Evolutionary conservation across 2,113 vertebrate species (phyloP).

Genomic region (Mungos mungo): DNA sequence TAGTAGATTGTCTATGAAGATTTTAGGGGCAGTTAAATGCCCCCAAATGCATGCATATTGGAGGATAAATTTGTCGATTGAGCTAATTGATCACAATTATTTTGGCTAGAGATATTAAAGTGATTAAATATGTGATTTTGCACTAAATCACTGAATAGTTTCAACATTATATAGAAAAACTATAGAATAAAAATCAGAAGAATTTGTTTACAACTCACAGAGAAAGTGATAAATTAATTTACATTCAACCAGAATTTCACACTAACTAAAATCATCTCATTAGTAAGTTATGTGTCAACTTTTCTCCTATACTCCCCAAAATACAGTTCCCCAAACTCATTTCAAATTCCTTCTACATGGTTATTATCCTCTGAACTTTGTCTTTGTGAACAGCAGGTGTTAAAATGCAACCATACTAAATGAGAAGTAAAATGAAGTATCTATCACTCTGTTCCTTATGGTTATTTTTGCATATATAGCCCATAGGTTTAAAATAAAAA

Average conservation of each 20-base stretch:
- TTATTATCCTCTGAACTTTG: constrained; percentile 57
- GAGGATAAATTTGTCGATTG: background rate
- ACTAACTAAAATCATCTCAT: background rate
- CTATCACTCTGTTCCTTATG: background rate
- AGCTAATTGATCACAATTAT: background rate
- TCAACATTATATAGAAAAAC: background rate
- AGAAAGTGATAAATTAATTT: constrained; percentile 23
- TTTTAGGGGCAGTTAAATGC: background rate
- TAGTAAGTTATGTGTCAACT: constrained; percentile 21
- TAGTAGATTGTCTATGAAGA: background rate
- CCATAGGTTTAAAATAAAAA: background rate
- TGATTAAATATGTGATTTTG: constrained; percentile 8
- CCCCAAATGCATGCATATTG: background rate
- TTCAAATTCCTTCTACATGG: constrained; percentile 9
- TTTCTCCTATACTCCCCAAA: background rate
- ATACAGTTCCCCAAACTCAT: constrained; percentile 23
- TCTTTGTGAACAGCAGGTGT: constrained; percentile 52
- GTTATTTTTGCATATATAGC: background rate
- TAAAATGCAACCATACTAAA: constrained; percentile 38
- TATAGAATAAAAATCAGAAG: background rate
- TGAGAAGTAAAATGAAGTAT: constrained; percentile 27
- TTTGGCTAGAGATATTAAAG: background rate
- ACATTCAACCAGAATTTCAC: constrained; percentile 32
- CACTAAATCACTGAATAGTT: background rate
- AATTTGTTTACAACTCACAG: background rate